A percentile compares a stretch with the other conserved stretches of the same genome.
Evolutionary conservation across 1,140 invertebrate genomes (phyloP).

Genomic region (Coelopa frigida): DNA sequence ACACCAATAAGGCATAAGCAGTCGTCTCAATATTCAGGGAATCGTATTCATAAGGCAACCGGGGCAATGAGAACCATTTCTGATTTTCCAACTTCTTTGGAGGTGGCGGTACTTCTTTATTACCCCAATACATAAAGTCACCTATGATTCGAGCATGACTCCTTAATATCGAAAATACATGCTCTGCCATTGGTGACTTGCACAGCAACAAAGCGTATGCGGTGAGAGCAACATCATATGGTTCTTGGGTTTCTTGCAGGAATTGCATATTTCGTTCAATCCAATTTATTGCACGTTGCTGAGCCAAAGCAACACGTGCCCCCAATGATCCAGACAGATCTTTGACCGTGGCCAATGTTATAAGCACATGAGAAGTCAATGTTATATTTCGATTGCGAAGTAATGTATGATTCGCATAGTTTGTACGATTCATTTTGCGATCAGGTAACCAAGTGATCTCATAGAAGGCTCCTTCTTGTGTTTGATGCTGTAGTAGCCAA

Average conservation of each 20-base stretch:
- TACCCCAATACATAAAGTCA: slow-evolving; percentile 80
- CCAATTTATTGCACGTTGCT: slow-evolving; percentile 65
- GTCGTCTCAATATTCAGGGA: slow-evolving; percentile 88
- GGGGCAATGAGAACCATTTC: slow-evolving; percentile 79
- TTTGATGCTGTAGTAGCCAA: slow-evolving; percentile 76
- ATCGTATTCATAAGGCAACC: slow-evolving; percentile 81
- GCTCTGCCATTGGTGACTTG: slow-evolving; percentile 70
- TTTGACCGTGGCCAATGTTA: slow-evolving; percentile 73
- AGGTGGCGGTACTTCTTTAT: slow-evolving; percentile 64
- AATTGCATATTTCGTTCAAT: slow-evolving; percentile 78
- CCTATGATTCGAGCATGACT: slow-evolving; percentile 57
- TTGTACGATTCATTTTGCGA: slow-evolving; percentile 72
- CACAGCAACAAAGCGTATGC: slow-evolving; percentile 77
- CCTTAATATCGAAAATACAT: slow-evolving; percentile 69
- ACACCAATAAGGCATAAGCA: slow-evolving; percentile 84
- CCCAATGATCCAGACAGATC: slow-evolving; percentile 71
- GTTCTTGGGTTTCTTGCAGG: slow-evolving; percentile 59
- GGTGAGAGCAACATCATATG: slow-evolving; percentile 80
- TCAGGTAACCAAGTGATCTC: slow-evolving; percentile 76
- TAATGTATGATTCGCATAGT: slow-evolving; percentile 42
- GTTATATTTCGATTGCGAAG: slow-evolving; percentile 71
- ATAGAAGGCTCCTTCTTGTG: slow-evolving; percentile 72
- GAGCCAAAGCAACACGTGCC: slow-evolving; percentile 60
- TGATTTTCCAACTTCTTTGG: slow-evolving; percentile 83
- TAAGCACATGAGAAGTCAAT: slow-evolving; percentile 81